Percentiles rank a stretch among this genome's conserved stretches.
These are phyloP conservation scores for Athene noctua DNA, from an alignment of 2,113 vertebrate species.

Conservation along the genomic window DNA sequence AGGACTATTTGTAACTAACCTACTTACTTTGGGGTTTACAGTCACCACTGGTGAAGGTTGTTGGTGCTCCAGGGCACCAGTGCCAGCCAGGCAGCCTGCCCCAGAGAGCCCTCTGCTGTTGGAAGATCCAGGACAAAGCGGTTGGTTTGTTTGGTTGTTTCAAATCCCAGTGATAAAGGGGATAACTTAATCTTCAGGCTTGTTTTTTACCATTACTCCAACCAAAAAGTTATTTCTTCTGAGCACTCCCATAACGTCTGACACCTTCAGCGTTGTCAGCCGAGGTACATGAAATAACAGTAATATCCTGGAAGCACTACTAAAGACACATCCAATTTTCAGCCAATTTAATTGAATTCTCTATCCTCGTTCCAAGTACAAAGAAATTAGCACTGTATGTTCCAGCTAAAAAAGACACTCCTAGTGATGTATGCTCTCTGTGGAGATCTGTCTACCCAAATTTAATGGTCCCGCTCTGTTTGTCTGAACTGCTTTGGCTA, in stretches of 20 bases:
- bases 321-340: conserved; percentile 19
- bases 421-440: neutral
- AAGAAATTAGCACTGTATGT: conserved; percentile 45
- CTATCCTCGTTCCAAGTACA: neutral
- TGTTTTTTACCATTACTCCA: neutral
- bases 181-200: neutral
- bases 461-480: conserved; percentile 1
- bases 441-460: conserved; percentile 1
- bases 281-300: neutral
- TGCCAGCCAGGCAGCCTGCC: neutral
- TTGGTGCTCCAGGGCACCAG: neutral
- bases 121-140: neutral
- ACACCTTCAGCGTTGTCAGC: neutral
- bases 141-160: neutral
- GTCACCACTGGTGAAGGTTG: neutral
- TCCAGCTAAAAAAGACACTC: conserved; percentile 3
- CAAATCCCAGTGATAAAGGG: neutral
- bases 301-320: neutral
- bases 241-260: neutral
- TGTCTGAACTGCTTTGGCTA: conserved; percentile 10
- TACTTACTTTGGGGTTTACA: neutral
- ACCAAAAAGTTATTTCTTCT: neutral
- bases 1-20: neutral
- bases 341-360: conserved; percentile 49
- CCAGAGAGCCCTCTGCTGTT: neutral